Evolutionary conservation across 2,797 vertebrate species (phyloP).

Genomic region (Chiroxiphia lanceolata): DNA sequence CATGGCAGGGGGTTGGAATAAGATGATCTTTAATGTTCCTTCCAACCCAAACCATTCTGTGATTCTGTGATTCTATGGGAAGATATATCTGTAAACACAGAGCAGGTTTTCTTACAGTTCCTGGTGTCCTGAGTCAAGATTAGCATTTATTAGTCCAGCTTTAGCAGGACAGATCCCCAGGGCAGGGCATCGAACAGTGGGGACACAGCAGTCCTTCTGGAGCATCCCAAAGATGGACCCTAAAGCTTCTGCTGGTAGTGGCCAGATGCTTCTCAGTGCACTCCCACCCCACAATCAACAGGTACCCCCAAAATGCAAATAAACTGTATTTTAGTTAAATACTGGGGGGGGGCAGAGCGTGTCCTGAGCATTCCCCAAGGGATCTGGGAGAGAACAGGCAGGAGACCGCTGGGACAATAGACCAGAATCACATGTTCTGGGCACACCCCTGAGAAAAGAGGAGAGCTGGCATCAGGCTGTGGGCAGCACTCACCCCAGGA

Average conservation of each 20-base stretch:
- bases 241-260: neutral
- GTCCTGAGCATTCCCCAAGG: neutral
- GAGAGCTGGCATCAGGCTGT: neutral
- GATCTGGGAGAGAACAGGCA: neutral
- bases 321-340: neutral
- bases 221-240: neutral
- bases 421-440: neutral
- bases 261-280: neutral
- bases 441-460: neutral
- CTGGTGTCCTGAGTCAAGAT: neutral
- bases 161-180: neutral
- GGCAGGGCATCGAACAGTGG: neutral
- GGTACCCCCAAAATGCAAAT: neutral
- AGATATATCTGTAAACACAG: neutral
- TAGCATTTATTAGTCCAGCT: neutral
- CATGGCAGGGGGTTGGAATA: neutral
- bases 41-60: neutral
- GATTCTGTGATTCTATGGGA: neutral
- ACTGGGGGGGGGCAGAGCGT: neutral
- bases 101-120: neutral
- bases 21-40: neutral
- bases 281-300: neutral
- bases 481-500: neutral
- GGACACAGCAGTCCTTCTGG: neutral
- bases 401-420: neutral